Evolutionary conservation across 1,140 invertebrate genomes (phyloP).

Genomic region (Calosoma granatense): DNA sequence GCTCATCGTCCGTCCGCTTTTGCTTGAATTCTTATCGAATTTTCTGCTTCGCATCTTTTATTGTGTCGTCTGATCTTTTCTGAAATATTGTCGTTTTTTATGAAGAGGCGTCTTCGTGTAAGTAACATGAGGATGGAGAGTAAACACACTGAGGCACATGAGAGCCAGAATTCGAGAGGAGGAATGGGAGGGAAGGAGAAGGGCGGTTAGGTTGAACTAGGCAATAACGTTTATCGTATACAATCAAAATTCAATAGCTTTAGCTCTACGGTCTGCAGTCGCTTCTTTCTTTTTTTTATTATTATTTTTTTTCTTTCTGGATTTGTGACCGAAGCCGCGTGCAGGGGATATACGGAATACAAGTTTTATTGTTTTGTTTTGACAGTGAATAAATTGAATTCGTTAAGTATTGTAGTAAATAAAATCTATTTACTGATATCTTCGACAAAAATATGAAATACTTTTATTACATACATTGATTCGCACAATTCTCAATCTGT

Average conservation of each 20-base stretch:
- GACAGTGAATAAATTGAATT: background rate
- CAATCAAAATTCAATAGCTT: conserved; percentile 8
- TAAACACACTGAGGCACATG: too few relatives aligned
- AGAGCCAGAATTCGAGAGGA: background rate
- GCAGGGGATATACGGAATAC: too few relatives aligned
- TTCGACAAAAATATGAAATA: too few relatives aligned
- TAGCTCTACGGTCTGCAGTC: background rate
- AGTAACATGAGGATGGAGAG: background rate
- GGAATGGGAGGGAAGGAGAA: background rate
- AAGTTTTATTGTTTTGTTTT: background rate
- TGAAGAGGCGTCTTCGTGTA: background rate
- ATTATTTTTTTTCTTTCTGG: background rate
- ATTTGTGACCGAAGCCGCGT: background rate
- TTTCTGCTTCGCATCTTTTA: background rate
- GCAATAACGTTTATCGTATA: conserved; percentile 3
- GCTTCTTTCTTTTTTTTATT: background rate
- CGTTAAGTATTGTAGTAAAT: too few relatives aligned
- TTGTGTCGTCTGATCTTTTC: background rate
- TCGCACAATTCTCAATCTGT: too few relatives aligned
- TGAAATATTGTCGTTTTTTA: conserved; percentile 5
- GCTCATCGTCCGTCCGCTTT: background rate
- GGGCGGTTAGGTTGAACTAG: background rate
- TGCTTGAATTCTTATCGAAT: conserved; percentile 3
- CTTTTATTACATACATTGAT: too few relatives aligned
- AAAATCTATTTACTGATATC: too few relatives aligned